Percentiles rank a stretch among this genome's conserved stretches.
These are phyloP conservation scores for Cephus spinipes DNA, from an alignment of 2,888 invertebrate genomes.

Conservation along the genomic window DNA sequence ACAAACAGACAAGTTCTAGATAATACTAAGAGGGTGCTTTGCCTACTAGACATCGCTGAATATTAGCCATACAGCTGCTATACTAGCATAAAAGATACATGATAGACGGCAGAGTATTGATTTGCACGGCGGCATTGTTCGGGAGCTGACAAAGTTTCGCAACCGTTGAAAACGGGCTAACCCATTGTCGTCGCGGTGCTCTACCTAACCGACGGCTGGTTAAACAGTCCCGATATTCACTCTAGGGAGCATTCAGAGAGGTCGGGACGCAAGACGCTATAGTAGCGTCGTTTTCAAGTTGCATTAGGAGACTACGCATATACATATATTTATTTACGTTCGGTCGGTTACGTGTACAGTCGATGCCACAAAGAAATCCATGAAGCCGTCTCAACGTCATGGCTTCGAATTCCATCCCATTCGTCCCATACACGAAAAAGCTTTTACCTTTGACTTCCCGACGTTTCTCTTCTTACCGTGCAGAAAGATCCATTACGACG, in stretches of 20 bases:
- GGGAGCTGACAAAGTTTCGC: not conserved
- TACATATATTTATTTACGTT: not conserved
- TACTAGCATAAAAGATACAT: not conserved
- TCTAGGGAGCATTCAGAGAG: not conserved
- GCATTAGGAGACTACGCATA: not conserved
- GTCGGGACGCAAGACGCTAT: not conserved
- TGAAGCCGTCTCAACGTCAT: not conserved
- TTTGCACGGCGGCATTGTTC: not conserved
- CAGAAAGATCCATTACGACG: constrained; percentile 67
- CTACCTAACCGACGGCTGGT: not conserved
- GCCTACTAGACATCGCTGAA: not conserved
- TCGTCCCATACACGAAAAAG: not conserved
- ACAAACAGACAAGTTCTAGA: not conserved
- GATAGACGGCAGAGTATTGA: not conserved
- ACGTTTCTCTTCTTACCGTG: constrained; percentile 20
- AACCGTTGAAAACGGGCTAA: not conserved
- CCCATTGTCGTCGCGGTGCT: not conserved
- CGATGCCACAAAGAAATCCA: not conserved
- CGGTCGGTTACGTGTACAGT: not conserved
- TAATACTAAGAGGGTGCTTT: not conserved
- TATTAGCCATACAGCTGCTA: not conserved
- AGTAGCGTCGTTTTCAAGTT: not conserved
- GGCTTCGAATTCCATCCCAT: not conserved
- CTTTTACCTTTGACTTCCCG: not conserved
- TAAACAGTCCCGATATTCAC: not conserved